Evolutionary conservation across 2,113 vertebrate species (phyloP).

Genomic region (Rhagologus leucostigma): DNA sequence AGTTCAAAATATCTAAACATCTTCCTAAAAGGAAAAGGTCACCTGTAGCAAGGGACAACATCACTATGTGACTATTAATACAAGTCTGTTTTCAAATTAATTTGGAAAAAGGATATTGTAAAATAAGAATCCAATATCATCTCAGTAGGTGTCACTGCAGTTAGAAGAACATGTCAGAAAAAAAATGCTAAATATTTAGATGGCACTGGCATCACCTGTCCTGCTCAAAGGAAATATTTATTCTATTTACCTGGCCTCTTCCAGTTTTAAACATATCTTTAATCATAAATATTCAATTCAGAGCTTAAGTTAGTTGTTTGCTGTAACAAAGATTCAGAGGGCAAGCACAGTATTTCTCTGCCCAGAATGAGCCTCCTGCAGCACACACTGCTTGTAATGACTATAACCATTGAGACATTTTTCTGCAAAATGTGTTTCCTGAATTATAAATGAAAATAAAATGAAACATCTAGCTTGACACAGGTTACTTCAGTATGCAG

Average conservation of each 20-base stretch:
- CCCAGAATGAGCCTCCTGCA: background rate
- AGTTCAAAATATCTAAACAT: background rate
- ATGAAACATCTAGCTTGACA: conserved; percentile 21
- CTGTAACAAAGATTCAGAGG: background rate
- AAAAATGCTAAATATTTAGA: conserved; percentile 11
- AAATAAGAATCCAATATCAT: conserved; percentile 36
- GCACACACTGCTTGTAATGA: background rate
- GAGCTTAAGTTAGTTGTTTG: background rate
- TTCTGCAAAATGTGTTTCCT: background rate
- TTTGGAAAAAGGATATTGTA: conserved; percentile 44
- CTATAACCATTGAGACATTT: background rate
- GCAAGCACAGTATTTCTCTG: background rate
- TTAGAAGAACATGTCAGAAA: conserved; percentile 26
- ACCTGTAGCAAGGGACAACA: background rate
- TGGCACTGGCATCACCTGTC: background rate
- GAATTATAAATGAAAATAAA: conserved; percentile 54
- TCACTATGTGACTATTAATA: background rate
- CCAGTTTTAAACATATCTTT: background rate
- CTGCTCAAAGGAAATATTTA: background rate
- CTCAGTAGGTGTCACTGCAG: conserved; percentile 64
- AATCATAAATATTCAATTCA: conserved; percentile 1
- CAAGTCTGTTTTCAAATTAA: conserved; percentile 17
- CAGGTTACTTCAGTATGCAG: background rate
- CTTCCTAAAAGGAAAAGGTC: background rate
- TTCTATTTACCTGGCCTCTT: background rate